Evolutionary conservation across 2,888 invertebrate species (phyloP).

Genomic region (Zelleria hepariella): DNA sequence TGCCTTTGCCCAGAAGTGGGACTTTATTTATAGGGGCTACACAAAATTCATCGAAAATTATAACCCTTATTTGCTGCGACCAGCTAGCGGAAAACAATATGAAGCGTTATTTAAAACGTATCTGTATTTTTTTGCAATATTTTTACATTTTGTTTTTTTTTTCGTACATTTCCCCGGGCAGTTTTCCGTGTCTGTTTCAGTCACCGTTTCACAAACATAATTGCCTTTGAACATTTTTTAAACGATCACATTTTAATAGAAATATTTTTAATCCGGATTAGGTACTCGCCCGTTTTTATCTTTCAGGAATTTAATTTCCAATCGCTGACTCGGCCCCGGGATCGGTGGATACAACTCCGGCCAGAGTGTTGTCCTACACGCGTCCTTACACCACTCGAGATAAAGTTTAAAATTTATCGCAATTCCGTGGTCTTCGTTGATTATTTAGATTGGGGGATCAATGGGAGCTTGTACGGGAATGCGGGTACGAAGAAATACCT

Average conservation of each 20-base stretch:
- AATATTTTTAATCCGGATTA: background rate
- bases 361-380: background rate
- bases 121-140: no score
- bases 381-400: background rate
- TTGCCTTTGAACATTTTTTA: background rate
- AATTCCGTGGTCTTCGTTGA: background rate
- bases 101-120: no score
- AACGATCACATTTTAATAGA: background rate
- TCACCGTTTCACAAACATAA: background rate
- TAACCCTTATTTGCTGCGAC: no score
- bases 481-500: background rate
- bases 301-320: background rate
- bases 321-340: background rate
- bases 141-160: no score
- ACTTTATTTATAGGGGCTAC: no score
- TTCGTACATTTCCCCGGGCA: no score
- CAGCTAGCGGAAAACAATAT: no score
- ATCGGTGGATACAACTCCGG: no score
- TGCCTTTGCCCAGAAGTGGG: no score
- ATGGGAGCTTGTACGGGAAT: background rate
- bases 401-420: background rate
- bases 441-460: background rate
- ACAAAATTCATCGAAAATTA: no score
- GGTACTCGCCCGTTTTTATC: background rate
- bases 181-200: no score